Evolutionary conservation across 2,113 vertebrate species (phyloP).

Genomic region (Beaufortia kweichowensis): DNA sequence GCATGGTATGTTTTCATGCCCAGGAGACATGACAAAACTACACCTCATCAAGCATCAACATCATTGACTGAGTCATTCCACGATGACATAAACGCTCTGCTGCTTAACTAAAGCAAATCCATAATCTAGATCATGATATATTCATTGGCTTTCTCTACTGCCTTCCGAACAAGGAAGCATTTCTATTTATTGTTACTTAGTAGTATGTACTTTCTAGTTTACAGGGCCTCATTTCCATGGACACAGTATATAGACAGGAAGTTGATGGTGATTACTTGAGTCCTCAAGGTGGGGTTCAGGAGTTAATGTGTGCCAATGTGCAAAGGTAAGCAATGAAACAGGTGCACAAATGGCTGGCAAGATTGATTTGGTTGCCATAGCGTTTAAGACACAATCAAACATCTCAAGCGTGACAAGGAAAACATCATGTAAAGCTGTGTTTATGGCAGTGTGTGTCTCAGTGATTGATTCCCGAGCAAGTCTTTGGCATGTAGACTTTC

Average conservation of each 20-base stretch:
- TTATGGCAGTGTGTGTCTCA: conserved; percentile 39
- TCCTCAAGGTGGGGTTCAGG: conserved; percentile 19
- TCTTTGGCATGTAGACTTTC: conserved; percentile 53
- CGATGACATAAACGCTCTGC: conserved; percentile 2
- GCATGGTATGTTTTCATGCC: conserved; percentile 29
- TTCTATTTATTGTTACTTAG: not conserved
- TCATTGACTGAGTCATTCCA: conserved; percentile 9
- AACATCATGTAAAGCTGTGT: conserved; percentile 12
- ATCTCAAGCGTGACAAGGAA: conserved; percentile 27
- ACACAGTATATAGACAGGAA: not conserved
- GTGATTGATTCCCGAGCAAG: conserved; percentile 54
- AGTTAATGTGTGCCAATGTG: conserved; percentile 27
- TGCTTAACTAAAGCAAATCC: conserved; percentile 13
- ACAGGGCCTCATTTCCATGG: not conserved
- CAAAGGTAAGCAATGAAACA: conserved; percentile 13
- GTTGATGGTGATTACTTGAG: not conserved
- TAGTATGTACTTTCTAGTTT: not conserved
- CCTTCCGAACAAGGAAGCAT: not conserved
- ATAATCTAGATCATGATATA: conserved; percentile 16
- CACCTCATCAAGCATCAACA: conserved; percentile 23
- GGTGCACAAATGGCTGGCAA: conserved; percentile 23
- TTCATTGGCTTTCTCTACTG: not conserved
- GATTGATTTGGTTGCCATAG: conserved; percentile 25
- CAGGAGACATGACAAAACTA: conserved; percentile 36
- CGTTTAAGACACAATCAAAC: conserved; percentile 33